Evolutionary conservation across 2,888 invertebrate species (phyloP).

Genomic region (Hirtodrosophila duncani): DNA sequence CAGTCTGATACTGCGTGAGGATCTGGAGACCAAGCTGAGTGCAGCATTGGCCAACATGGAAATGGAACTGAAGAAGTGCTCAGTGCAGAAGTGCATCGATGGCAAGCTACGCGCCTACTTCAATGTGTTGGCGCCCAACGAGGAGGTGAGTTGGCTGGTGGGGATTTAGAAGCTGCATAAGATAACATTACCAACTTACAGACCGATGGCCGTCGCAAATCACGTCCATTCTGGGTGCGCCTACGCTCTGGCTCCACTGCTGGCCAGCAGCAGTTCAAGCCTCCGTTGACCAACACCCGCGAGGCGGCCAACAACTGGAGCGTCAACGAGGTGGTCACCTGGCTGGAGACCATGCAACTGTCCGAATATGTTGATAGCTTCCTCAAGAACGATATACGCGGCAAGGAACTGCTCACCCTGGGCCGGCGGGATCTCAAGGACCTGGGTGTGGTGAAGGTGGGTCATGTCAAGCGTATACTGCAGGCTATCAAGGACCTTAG

Average conservation of each 20-base stretch:
- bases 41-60: conserved; percentile 84
- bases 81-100: conserved; percentile 79
- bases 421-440: conserved; percentile 93
- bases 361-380: conserved; percentile 95
- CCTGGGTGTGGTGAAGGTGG: conserved; percentile 95
- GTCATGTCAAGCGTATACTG: conserved; percentile 95
- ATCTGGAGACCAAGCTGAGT: conserved; percentile 84
- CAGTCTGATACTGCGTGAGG: conserved; percentile 82
- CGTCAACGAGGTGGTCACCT: conserved; percentile 91
- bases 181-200: conserved; percentile 22
- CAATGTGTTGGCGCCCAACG: conserved; percentile 76
- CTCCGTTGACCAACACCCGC: conserved; percentile 75
- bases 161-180: not conserved
- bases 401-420: conserved; percentile 90
- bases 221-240: conserved; percentile 85
- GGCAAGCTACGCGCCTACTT: conserved; percentile 77
- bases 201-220: conserved; percentile 81
- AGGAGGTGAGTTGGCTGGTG: conserved; percentile 72
- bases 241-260: conserved; percentile 80
- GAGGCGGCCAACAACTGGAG: conserved; percentile 86
- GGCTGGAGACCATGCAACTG: conserved; percentile 93
- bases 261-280: conserved; percentile 67
- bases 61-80: conserved; percentile 85
- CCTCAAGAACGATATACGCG: conserved; percentile 93
- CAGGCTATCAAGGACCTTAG: conserved; percentile 92